Base-by-base conservation (phyloP, 2,888 invertebrate genomes). In the Pseudococcus longispinus region DNA sequence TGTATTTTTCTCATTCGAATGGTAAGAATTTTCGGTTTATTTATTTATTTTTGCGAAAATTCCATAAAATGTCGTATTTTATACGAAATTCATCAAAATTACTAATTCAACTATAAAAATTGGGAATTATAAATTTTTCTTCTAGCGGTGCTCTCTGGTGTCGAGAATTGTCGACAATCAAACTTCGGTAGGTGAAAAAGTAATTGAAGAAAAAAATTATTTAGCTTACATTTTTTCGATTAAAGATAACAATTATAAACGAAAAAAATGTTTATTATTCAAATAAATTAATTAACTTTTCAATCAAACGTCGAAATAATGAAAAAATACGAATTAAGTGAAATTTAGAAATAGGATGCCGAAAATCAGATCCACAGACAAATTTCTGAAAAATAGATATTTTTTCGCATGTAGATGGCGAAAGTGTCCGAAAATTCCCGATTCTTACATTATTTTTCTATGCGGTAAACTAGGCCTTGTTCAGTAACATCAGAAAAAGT, bases 311-410 rank as follows among this genome's bases (percentile, higher is more conserved):
- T 13, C 11, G 23, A 60, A 60, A 23, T 11, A 23, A 11, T 6
- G 18, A 29, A 29, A 70, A 29, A 70, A 70, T 29, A 15, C 29
- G 15, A 70, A 15, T 2, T 32, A 20, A 29, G 1, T 15, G 29
- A 29, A 70, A 29, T 29, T 15, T 5, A 18, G 4, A 29, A 11
- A 70, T 70, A 70, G 70, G 70, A 32, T 15, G 18, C 0, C 5
- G n/a, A 70, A 70, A 70, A 70, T 70, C 5, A 18, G 1, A 32
- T n/a, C 18, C 70, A 70, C 70, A 70, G 70, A 70, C 0, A 15
- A 70, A 70, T 15, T 0, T 29, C 29, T 32, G 18, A 18, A 92
- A 91, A 65, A 55, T 37, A 1, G 32, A 15, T 18, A 23, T 26
- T 37, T 65, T 84, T 84, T 37, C 15, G 37, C 29, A 18, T n/a